Percentiles rank a stretch among this genome's conserved stretches.
Conservation (phyloP, 1,140 invertebrate species). For the Littorina saxatilis region DNA sequence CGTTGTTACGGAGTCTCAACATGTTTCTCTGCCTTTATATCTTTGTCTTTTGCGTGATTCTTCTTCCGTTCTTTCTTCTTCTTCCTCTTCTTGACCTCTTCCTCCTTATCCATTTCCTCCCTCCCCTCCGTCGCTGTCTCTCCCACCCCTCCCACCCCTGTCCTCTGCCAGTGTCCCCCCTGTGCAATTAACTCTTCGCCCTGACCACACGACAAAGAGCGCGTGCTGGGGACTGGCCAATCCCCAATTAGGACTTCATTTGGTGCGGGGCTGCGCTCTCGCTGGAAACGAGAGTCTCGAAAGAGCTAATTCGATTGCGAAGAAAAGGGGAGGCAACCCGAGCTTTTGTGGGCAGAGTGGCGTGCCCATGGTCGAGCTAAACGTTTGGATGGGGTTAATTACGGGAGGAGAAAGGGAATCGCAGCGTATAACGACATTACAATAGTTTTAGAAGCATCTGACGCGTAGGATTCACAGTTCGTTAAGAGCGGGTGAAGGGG, state of each 20-base stretch:
- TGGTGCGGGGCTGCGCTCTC: slow-evolving; percentile 24
- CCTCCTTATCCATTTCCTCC: not conserved
- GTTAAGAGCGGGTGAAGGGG: slow-evolving; percentile 33
- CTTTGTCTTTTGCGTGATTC: no score
- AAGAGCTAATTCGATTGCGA: slow-evolving; percentile 37
- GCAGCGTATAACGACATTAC: slow-evolving; percentile 36
- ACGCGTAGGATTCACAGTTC: slow-evolving; percentile 20
- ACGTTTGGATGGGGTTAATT: slow-evolving; percentile 42
- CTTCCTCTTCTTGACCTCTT: not conserved
- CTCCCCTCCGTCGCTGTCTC: not conserved
- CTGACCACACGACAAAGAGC: slow-evolving; percentile 24
- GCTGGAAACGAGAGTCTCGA: slow-evolving; percentile 35
- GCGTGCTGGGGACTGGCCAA: slow-evolving; percentile 28
- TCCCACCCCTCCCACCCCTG: not conserved
- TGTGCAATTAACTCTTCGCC: slow-evolving; percentile 35
- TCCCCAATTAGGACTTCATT: slow-evolving; percentile 37
- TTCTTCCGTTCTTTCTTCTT: no score
- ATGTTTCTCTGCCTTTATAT: no score
- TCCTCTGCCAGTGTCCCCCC: not conserved
- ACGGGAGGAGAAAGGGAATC: slow-evolving; percentile 1
- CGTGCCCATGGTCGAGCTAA: slow-evolving; percentile 27
- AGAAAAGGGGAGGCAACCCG: slow-evolving; percentile 34
- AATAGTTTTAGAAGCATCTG: slow-evolving; percentile 37
- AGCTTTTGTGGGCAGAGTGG: slow-evolving; percentile 36
- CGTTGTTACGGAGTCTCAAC: no score